phyloP scores from a whole-genome alignment of 2,113 vertebrate genomes.

The Pagrus major region DNA sequence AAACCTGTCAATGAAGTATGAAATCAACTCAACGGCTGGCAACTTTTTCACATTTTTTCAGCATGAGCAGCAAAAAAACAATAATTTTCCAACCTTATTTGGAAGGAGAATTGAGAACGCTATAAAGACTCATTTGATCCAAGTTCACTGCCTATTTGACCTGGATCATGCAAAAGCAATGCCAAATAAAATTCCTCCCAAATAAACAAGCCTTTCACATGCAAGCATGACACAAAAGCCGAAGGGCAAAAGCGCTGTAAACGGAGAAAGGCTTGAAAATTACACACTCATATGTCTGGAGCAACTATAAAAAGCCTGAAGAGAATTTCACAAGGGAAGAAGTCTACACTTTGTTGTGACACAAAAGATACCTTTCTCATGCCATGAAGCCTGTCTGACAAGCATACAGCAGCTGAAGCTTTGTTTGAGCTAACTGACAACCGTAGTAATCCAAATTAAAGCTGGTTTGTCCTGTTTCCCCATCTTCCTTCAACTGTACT shows the following conservation, averaged over 20 bases:
- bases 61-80: constrained; percentile 24
- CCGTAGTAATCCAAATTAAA: constrained; percentile 61
- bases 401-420: constrained; percentile 58
- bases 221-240: constrained; percentile 64
- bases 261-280: constrained; percentile 59
- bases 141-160: constrained; percentile 38
- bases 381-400: constrained; percentile 61
- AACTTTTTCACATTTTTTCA: constrained; percentile 45
- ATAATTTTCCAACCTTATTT: constrained; percentile 51
- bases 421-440: constrained; percentile 65
- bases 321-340: constrained; percentile 48
- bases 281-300: constrained; percentile 65
- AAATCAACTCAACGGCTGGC: constrained; percentile 32
- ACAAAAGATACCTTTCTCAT: constrained; percentile 67
- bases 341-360: constrained; percentile 56
- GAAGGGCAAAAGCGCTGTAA: constrained; percentile 49
- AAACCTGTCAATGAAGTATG: constrained; percentile 43
- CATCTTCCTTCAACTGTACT: constrained; percentile 44
- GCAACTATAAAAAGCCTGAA: constrained; percentile 51
- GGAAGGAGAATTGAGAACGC: constrained; percentile 30
- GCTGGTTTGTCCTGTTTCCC: constrained; percentile 53
- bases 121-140: constrained; percentile 17
- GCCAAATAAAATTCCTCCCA: constrained; percentile 23
- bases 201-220: constrained; percentile 56
- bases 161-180: constrained; percentile 63